phyloP scores from a whole-genome alignment of 2,797 vertebrate genomes.

The Myiotriccus ornatus region DNA sequence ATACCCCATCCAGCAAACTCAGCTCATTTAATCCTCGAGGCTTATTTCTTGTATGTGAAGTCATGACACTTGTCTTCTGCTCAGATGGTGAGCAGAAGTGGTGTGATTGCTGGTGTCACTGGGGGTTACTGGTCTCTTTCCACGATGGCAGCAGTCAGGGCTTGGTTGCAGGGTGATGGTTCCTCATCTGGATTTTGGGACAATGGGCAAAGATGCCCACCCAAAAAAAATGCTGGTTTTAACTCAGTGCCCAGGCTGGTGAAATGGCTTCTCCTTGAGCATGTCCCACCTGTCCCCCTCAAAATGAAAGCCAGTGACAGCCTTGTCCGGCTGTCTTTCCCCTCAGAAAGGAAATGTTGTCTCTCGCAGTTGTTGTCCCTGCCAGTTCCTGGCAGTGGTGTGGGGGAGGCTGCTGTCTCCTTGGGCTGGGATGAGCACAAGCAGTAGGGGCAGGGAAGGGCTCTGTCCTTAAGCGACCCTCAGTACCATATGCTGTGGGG shows the following conservation, averaged over 20 bases:
- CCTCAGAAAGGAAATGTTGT: background rate
- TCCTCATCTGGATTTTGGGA: background rate
- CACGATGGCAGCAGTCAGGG: background rate
- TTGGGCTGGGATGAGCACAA: background rate
- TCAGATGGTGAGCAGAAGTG: background rate
- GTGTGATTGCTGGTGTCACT: background rate
- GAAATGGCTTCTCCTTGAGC: background rate
- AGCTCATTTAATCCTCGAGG: accelerated
- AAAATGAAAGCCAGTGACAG: background rate
- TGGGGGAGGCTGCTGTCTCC: background rate
- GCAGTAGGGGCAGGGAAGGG: background rate
- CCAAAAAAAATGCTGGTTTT: background rate
- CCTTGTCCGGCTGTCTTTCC: accelerated
- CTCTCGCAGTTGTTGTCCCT: background rate
- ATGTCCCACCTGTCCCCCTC: background rate
- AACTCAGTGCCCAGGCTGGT: background rate
- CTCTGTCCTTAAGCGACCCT: background rate
- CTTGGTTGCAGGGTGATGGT: background rate
- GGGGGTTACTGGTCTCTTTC: background rate
- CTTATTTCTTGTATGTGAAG: background rate
- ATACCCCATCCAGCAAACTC: background rate
- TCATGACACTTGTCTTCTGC: background rate
- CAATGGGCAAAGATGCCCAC: background rate
- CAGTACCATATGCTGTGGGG: background rate
- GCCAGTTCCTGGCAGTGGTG: background rate